Conservation (phyloP, 2,888 invertebrate species). For the Phasia obesa region DNA sequence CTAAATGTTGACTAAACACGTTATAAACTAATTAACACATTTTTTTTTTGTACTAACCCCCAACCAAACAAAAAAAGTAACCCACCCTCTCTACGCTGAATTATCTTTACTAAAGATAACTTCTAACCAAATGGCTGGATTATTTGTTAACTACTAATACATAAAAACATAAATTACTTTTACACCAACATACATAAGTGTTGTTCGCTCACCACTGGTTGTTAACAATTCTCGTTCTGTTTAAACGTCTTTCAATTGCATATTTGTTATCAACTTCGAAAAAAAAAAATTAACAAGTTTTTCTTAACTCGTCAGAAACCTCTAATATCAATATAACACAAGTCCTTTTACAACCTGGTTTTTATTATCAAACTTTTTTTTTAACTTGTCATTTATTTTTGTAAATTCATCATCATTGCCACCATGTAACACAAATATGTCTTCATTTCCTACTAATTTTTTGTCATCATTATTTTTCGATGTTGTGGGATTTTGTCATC, state of each 20-base stretch:
- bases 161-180: slow-evolving; percentile 3
- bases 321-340: background rate
- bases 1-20: slow-evolving; percentile 45
- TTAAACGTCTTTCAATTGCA: background rate
- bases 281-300: background rate
- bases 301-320: background rate
- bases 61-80: slow-evolving; percentile 32
- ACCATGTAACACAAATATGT: background rate
- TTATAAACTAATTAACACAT: slow-evolving; percentile 46
- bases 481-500: slow-evolving; percentile 46
- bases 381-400: too few relatives aligned
- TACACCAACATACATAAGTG: slow-evolving; percentile 6
- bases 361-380: background rate
- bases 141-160: slow-evolving; percentile 22
- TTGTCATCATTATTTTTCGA: slow-evolving; percentile 6
- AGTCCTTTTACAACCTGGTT: background rate
- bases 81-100: background rate
- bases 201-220: slow-evolving; percentile 27
- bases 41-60: slow-evolving; percentile 44
- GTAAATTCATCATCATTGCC: too few relatives aligned
- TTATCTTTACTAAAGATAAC: slow-evolving; percentile 39
- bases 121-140: slow-evolving; percentile 70
- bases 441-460: background rate
- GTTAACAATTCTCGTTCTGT: background rate
- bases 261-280: slow-evolving; percentile 16